Evolutionary conservation across 2,888 invertebrate genomes (phyloP).

Genomic region (Scaptomyza parva): DNA sequence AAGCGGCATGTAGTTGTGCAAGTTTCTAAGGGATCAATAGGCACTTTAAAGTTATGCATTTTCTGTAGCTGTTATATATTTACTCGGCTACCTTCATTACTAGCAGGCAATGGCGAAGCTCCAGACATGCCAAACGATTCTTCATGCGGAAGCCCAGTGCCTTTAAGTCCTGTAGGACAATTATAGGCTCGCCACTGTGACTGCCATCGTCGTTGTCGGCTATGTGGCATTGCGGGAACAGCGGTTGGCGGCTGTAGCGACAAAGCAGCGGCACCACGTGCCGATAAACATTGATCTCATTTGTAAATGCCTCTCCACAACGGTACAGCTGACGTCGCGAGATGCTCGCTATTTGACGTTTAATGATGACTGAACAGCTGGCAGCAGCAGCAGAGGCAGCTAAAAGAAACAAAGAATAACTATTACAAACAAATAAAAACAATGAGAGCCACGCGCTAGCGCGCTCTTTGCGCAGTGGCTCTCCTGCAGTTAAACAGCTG

Average conservation of each 20-base stretch:
- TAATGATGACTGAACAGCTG: conserved; percentile 79
- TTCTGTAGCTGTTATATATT: not conserved
- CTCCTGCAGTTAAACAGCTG: conserved; percentile 65
- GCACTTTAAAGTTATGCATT: too few species aligned
- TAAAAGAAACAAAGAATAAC: conserved; percentile 14
- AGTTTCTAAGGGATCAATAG: conserved; percentile 78
- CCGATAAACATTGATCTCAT: conserved; percentile 83
- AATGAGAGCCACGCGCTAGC: conserved; percentile 12
- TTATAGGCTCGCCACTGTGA: conserved; percentile 71
- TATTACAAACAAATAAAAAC: conserved; percentile 20
- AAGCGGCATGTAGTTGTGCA: conserved; percentile 83
- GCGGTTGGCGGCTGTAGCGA: conserved; percentile 58
- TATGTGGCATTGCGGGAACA: conserved; percentile 81
- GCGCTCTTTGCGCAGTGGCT: conserved; percentile 3
- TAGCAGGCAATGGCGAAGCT: conserved; percentile 78
- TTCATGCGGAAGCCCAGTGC: conserved; percentile 78
- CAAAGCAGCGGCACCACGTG: conserved; percentile 80
- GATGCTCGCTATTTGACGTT: conserved; percentile 82
- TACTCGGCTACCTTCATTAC: conserved; percentile 79
- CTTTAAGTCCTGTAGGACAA: conserved; percentile 82
- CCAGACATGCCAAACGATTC: conserved; percentile 78
- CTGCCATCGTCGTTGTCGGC: conserved; percentile 78
- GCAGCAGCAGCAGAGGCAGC: conserved; percentile 21
- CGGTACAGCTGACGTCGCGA: conserved; percentile 82
- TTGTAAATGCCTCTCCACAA: conserved; percentile 83